Conservation (phyloP, 2,797 vertebrate species). For the Psittacula echo region DNA sequence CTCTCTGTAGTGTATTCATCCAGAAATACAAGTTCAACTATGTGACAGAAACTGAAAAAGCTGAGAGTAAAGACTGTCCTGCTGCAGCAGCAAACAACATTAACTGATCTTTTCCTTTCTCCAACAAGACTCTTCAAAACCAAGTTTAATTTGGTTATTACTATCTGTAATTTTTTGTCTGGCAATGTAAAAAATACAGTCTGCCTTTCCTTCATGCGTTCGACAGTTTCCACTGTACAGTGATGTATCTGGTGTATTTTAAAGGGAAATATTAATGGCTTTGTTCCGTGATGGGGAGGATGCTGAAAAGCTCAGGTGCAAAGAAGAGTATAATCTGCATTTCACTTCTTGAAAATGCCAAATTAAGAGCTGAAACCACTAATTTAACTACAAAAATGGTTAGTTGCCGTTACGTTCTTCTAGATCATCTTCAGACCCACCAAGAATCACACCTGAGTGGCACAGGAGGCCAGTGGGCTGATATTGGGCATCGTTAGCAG, state of each 20-base stretch:
- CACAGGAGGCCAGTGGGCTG: not conserved
- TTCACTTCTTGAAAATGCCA: not conserved
- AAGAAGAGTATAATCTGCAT: not conserved
- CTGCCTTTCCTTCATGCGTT: not conserved
- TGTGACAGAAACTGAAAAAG: not conserved
- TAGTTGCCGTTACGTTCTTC: not conserved
- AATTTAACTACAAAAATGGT: not conserved
- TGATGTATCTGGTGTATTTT: not conserved
- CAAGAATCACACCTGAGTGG: too few species aligned
- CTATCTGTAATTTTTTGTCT: not conserved
- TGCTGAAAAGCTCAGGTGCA: not conserved
- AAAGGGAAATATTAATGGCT: not conserved
- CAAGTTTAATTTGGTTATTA: not conserved
- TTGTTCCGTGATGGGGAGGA: fast-evolving
- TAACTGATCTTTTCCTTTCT: not conserved
- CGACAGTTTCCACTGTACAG: not conserved
- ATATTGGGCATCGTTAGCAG: not conserved
- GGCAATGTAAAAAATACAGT: not conserved
- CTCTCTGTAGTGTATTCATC: not conserved
- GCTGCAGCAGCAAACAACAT: not conserved
- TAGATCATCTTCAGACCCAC: not conserved
- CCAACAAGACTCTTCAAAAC: not conserved
- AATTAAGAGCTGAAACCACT: not conserved
- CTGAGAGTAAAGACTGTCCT: not conserved
- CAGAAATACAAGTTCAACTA: not conserved